These are phyloP conservation scores for Helicoverpa armigera DNA, from an alignment of 1,140 invertebrate genomes.

Conservation along the genomic window DNA sequence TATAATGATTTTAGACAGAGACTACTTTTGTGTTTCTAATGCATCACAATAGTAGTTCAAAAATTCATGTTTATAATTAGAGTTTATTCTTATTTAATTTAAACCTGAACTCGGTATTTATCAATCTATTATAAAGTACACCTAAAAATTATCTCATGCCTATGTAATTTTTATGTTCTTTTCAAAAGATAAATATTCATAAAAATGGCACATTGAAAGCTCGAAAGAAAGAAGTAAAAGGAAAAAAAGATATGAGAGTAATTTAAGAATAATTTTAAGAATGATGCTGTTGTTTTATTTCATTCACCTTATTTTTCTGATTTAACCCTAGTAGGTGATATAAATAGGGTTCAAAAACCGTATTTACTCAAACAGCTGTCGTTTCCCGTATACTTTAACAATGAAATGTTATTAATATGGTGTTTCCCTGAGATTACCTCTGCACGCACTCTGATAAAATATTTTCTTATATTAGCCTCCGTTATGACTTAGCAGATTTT, in stretches of 20 bases:
- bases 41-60: neutral
- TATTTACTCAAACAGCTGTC: too few species aligned
- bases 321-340: neutral
- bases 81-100: neutral
- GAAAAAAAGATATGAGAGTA: conserved; percentile 59
- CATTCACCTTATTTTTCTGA: conserved; percentile 4
- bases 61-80: conserved; percentile 15
- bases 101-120: conserved; percentile 7
- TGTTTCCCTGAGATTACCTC: too few species aligned
- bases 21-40: conserved; percentile 9
- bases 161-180: conserved; percentile 51
- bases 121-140: conserved; percentile 47
- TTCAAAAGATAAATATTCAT: conserved; percentile 35
- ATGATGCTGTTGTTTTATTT: conserved; percentile 70
- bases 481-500: too few species aligned
- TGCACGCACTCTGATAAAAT: too few species aligned
- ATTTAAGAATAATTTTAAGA: conserved; percentile 77
- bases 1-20: neutral
- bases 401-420: too few species aligned
- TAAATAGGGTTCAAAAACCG: neutral
- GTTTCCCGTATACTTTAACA: too few species aligned
- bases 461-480: too few species aligned
- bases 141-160: conserved; percentile 38
- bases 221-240: conserved; percentile 47
- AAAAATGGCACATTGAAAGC: conserved; percentile 35